phyloP scores from a whole-genome alignment of 2,888 invertebrate species.

The Argyresthia goedartella region DNA sequence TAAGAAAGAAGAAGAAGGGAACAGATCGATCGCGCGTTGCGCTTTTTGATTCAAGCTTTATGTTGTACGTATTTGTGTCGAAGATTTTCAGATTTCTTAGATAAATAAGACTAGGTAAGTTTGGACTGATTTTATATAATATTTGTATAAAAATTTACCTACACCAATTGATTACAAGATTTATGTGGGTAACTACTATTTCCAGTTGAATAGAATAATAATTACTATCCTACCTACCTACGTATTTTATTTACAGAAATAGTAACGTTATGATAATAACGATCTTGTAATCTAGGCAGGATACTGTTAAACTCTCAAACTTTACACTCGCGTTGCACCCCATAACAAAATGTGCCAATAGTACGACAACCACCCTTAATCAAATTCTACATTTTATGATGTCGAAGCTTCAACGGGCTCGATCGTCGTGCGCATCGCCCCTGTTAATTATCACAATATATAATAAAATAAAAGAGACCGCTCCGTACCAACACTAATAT shows the following conservation, averaged over 20 bases:
- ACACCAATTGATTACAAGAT: background rate
- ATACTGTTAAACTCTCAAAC: too few species aligned
- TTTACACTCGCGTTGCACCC: too few species aligned
- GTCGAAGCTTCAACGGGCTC: slow-evolving; percentile 52
- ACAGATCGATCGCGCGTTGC: slow-evolving; percentile 67
- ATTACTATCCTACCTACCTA: too few species aligned
- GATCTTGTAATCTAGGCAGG: too few species aligned
- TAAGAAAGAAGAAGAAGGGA: slow-evolving; percentile 70
- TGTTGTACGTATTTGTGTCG: slow-evolving; percentile 36
- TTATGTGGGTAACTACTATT: too few species aligned
- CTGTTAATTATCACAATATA: slow-evolving; percentile 69
- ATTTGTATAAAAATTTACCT: background rate
- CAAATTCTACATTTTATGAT: slow-evolving; percentile 67
- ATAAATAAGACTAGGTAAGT: too few species aligned
- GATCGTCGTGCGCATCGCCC: slow-evolving; percentile 60
- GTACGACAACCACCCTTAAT: slow-evolving; percentile 57
- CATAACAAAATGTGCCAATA: too few species aligned
- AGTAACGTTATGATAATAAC: too few species aligned
- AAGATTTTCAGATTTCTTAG: too few species aligned
- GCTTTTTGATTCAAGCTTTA: slow-evolving; percentile 58
- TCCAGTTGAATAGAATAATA: too few species aligned
- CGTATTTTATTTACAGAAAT: too few species aligned
- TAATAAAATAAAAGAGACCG: slow-evolving; percentile 67
- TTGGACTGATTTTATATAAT: too few species aligned
- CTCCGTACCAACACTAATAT: slow-evolving; percentile 62